A percentile compares a stretch with the other conserved stretches of the same genome.
These are phyloP conservation scores for Bambusicola thoracicus DNA, from an alignment of 2,113 vertebrate genomes.

Conservation along the genomic window DNA sequence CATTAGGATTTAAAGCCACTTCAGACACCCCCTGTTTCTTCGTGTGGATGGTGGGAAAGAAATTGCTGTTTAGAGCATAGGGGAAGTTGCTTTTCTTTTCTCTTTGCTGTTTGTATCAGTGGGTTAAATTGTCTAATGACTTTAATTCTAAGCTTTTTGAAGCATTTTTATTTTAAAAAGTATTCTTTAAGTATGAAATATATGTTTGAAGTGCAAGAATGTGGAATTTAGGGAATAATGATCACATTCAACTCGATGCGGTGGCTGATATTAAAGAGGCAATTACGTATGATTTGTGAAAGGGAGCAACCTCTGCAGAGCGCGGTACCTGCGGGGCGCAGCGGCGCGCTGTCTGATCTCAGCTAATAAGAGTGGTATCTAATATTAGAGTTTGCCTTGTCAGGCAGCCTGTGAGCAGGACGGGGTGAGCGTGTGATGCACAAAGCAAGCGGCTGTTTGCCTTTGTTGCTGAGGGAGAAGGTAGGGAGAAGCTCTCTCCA, in stretches of 20 bases:
- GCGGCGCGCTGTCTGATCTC: slow-evolving; percentile 20
- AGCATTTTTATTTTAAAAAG: not conserved
- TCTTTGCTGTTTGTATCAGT: not conserved
- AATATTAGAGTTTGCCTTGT: slow-evolving; percentile 19
- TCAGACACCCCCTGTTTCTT: not conserved
- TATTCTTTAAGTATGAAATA: not conserved
- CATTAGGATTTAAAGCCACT: not conserved
- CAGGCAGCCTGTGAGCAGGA: not conserved
- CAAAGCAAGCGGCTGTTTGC: not conserved
- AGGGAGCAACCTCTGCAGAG: not conserved
- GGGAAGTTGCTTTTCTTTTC: not conserved
- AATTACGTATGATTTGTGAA: slow-evolving; percentile 60
- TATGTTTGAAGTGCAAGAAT: not conserved
- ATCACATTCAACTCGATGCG: not conserved
- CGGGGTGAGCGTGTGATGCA: not conserved
- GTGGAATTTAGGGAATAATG: slow-evolving; percentile 32
- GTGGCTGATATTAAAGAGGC: slow-evolving; percentile 38
- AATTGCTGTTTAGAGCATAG: not conserved
- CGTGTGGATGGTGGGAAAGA: not conserved
- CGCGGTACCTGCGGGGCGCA: slow-evolving; percentile 33
- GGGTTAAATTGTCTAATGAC: slow-evolving; percentile 28
- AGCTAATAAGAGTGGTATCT: slow-evolving; percentile 36
- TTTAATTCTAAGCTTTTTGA: not conserved
- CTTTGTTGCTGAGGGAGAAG: slow-evolving; percentile 11
- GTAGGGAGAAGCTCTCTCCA: not conserved